A percentile compares a stretch with the other conserved stretches of the same genome.
Conservation (phyloP, 2,888 invertebrate genomes). For the Chaetogeoica ovagalla region DNA sequence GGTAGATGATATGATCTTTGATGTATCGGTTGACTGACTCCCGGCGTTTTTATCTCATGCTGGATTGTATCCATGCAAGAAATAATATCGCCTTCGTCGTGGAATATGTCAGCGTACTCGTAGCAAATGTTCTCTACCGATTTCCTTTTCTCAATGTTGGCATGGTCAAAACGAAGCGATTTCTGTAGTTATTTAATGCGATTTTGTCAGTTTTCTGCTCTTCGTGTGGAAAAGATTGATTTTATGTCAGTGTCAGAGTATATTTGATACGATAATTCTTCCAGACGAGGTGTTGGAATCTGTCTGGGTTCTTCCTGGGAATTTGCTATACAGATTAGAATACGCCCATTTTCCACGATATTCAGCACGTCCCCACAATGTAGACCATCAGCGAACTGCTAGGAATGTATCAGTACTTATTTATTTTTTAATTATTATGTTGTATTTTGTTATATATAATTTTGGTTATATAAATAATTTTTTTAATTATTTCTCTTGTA, state of each 20-base stretch:
- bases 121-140: neutral
- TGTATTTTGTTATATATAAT: no score
- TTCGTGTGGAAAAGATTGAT: neutral
- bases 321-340: constrained; percentile 8
- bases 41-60: constrained; percentile 12
- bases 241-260: neutral
- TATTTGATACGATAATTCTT: neutral
- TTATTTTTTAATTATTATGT: no score
- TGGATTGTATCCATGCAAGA: neutral
- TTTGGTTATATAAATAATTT: no score
- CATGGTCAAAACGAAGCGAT: neutral
- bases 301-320: neutral
- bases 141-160: neutral
- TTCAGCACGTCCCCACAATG: constrained; percentile 6
- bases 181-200: neutral
- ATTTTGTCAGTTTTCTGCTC: neutral
- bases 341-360: neutral
- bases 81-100: neutral
- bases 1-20: neutral
- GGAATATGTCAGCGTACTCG: neutral
- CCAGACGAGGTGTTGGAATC: neutral
- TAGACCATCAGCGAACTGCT: neutral
- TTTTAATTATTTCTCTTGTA: no score
- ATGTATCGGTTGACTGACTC: neutral
- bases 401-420: no score